Base-by-base conservation (phyloP, 2,113 vertebrate genomes). In the Chloebia gouldiae region DNA sequence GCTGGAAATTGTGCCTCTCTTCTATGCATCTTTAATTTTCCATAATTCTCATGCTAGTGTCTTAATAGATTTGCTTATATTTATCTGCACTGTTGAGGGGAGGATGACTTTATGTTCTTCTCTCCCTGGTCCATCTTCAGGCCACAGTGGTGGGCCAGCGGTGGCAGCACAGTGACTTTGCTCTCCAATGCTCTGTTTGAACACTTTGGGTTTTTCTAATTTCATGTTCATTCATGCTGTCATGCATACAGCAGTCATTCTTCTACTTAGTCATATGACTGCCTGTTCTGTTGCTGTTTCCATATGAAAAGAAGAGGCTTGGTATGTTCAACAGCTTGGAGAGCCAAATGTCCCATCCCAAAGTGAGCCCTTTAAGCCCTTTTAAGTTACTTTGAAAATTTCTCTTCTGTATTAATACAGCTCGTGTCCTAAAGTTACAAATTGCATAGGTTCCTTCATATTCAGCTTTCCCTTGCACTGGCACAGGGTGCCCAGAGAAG, bases 261-360 rank as follows among this genome's bases (percentile, higher is more conserved):
- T n/a, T 57, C 40, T 49, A 18, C 5, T 54, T 56, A 15, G 19
- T 80, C 13, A 15, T 39, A 8, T 44, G 53, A 13, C 28, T 65
- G 39, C 25, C 28, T 73, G 15, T 50, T 71, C 35, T 64, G 13
- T 30, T 75, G 49, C 25, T 50, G 28, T 75, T 85, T 81, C 44
- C 30, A 33, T 14, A 12, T 37, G 21, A 61, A 60, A 87, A 47
- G 12, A 21, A 49, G 27, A 5, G 49, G 8, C 15, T 37, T 86
- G 8, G 4, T 40, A 27, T 47, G 5, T 13, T 68, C 53, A 66
- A 28, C 22, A 70, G n/a, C 42, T 31, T 8, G 7, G 23, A 63
- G 4, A 79, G 13, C 13, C 31, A 33, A 1, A 0, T 31, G 16
- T 27, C 68, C n/a, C 9, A 4, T 31, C 22, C 31, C 22, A 42